These are phyloP conservation scores for Rhadinocentrus ornatus DNA, from an alignment of 2,797 vertebrate genomes.

Conservation along the genomic window DNA sequence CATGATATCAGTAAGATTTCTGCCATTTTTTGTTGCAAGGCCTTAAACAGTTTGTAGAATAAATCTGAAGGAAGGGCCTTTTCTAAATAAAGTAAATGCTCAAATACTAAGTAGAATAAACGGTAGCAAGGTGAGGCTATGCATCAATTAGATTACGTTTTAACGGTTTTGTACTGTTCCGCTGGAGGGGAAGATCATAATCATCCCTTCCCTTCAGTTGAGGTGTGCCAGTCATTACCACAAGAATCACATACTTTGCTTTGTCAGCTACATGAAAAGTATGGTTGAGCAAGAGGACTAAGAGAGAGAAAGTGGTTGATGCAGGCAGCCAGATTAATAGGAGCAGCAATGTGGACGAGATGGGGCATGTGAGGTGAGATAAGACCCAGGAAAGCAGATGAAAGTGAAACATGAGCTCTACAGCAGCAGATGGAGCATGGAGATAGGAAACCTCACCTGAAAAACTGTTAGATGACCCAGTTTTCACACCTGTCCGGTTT, in stretches of 20 bases:
- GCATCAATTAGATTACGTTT: background rate
- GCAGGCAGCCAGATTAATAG: constrained; percentile 14
- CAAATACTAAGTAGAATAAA: constrained; percentile 2
- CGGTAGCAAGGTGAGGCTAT: constrained; percentile 15
- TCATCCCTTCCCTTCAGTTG: constrained; percentile 22
- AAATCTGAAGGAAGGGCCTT: constrained; percentile 12
- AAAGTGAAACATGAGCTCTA: constrained; percentile 23
- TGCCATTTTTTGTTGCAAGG: background rate
- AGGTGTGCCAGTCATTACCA: constrained; percentile 49
- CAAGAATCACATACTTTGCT: constrained; percentile 32
- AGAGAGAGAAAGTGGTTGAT: constrained; percentile 20
- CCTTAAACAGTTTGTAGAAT: constrained; percentile 2
- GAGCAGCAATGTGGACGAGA: constrained; percentile 9
- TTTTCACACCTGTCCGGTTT: constrained; percentile 54
- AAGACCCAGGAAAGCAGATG: constrained; percentile 24
- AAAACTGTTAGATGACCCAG: constrained; percentile 52
- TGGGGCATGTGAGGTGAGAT: constrained; percentile 14
- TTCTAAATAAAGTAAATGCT: constrained; percentile 1
- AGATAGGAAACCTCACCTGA: constrained; percentile 27
- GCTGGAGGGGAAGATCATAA: background rate
- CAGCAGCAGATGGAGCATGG: constrained; percentile 39
- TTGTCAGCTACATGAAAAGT: constrained; percentile 45
- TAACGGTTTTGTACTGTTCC: background rate
- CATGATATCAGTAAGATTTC: background rate
- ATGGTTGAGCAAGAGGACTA: constrained; percentile 6